Conservation (phyloP, 1,140 invertebrate genomes). For the Eufriesea mexicana region DNA sequence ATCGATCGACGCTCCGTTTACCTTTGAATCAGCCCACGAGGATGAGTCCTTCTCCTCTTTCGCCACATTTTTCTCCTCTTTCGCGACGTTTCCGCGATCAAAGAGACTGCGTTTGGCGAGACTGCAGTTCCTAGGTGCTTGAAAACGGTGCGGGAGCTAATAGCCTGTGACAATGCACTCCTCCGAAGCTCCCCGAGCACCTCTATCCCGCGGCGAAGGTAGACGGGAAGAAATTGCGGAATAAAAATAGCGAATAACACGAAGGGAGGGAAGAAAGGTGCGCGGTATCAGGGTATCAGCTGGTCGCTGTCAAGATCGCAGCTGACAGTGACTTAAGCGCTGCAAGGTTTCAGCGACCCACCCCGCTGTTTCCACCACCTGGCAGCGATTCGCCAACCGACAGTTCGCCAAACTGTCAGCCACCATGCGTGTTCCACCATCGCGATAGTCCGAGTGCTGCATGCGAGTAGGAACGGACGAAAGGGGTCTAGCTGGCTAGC, state of each 20-base stretch:
- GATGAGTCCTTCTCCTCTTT: neutral
- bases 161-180: no score
- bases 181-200: no score
- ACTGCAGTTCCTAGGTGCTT: no score
- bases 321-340: neutral
- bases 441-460: neutral
- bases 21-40: neutral
- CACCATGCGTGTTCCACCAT: neutral
- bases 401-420: no score
- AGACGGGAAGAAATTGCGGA: no score
- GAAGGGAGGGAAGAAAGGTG: neutral
- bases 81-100: no score
- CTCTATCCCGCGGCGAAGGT: no score
- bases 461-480: neutral
- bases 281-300: neutral
- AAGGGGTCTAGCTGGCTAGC: neutral
- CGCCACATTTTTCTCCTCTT: neutral
- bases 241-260: rapidly evolving
- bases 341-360: neutral
- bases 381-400: conserved; percentile 43
- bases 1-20: conserved; percentile 14
- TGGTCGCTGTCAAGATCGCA: neutral
- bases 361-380: conserved; percentile 38
- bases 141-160: no score
- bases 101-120: neutral